Evolutionary conservation across 1,140 invertebrate genomes (phyloP).

Genomic region (Lepidurus apus): DNA sequence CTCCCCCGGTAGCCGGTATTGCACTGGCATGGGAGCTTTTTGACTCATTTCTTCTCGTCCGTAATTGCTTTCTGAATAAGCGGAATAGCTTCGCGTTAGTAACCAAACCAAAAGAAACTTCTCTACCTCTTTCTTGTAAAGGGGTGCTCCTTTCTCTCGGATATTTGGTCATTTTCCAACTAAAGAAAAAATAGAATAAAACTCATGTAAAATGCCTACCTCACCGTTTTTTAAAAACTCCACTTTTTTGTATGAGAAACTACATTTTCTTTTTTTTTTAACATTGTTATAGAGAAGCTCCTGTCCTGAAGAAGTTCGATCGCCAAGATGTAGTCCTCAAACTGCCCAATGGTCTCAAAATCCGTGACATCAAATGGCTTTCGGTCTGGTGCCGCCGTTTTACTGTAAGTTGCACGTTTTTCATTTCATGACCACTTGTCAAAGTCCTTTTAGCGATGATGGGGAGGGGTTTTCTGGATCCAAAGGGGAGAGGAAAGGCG

Average conservation of each 20-base stretch:
- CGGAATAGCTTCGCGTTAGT: neutral
- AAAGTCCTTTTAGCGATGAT: neutral
- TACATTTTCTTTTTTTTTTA: neutral
- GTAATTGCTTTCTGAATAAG: constrained; percentile 15
- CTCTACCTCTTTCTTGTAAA: neutral
- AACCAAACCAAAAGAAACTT: neutral
- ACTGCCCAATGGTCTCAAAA: constrained; percentile 70
- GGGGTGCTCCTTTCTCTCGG: neutral
- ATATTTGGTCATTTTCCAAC: no score
- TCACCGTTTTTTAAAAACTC: neutral
- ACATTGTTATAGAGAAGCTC: constrained; percentile 64
- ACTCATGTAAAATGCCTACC: no score
- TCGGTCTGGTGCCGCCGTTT: constrained; percentile 84
- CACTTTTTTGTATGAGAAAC: neutral
- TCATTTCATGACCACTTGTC: constrained; percentile 28
- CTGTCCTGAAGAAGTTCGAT: constrained; percentile 64
- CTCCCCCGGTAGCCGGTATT: neutral
- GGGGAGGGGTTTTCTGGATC: neutral
- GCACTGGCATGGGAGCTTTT: neutral
- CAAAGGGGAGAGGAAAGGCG: no score
- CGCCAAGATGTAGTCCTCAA: constrained; percentile 74
- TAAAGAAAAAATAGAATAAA: no score
- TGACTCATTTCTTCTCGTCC: neutral
- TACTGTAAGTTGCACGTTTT: constrained; percentile 60
- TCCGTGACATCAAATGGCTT: constrained; percentile 81